Conservation (phyloP, 2,113 vertebrate species). For the Perca schrenkii region DNA sequence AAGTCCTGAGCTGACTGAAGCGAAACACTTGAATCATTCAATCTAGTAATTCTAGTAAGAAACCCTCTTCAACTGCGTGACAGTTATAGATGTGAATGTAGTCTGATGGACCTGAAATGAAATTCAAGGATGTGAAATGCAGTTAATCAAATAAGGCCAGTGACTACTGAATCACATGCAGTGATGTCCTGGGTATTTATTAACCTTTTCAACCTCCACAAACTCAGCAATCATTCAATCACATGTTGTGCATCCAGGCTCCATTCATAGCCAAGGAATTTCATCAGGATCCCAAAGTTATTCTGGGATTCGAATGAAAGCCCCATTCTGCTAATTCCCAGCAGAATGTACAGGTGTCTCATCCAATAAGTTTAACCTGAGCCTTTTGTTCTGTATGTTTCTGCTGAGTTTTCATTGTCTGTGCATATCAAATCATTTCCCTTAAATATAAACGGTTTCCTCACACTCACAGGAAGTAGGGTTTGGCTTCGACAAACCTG, state of each 20-base stretch:
- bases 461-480: slow-evolving; percentile 29
- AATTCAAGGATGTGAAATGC: slow-evolving; percentile 21
- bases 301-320: slow-evolving; percentile 5
- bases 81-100: background rate
- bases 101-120: slow-evolving; percentile 14
- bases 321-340: background rate
- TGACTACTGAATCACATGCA: slow-evolving; percentile 12
- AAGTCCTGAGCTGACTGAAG: slow-evolving; percentile 62
- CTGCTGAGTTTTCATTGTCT: background rate
- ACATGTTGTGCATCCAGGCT: slow-evolving; percentile 13
- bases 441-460: slow-evolving; percentile 30
- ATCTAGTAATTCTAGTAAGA: background rate
- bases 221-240: background rate
- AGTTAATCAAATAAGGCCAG: slow-evolving; percentile 18
- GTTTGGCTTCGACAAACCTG: slow-evolving; percentile 5
- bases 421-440: slow-evolving; percentile 17
- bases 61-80: background rate
- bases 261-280: background rate
- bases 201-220: slow-evolving; percentile 27
- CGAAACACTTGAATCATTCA: slow-evolving; percentile 36
- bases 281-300: slow-evolving; percentile 8
- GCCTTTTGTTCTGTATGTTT: background rate
- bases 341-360: background rate
- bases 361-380: background rate
- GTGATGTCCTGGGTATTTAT: slow-evolving; percentile 17